These are phyloP conservation scores for Embidobia sp. DNA, from an alignment of 2,888 invertebrate genomes.

Conservation along the genomic window DNA sequence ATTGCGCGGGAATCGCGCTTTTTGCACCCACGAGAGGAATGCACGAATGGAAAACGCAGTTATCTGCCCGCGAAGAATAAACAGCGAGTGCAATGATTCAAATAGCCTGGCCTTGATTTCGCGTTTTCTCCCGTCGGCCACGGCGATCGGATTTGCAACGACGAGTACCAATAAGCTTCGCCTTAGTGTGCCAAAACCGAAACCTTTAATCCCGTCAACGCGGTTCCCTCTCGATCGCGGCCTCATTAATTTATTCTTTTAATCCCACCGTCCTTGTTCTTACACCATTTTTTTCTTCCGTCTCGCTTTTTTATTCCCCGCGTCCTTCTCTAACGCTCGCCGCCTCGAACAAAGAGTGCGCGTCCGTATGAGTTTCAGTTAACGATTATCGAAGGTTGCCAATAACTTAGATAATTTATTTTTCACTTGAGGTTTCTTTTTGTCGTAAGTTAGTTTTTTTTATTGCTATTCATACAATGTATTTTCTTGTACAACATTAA, in stretches of 20 bases:
- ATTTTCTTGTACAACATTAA: too few relatives aligned
- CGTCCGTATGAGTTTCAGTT: too few relatives aligned
- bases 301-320: neutral
- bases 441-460: too few relatives aligned
- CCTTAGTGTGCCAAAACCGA: too few relatives aligned
- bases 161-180: too few relatives aligned
- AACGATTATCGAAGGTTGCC: too few relatives aligned
- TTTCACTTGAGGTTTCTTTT: too few relatives aligned
- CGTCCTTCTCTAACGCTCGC: neutral
- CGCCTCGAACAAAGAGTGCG: neutral
- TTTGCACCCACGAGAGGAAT: conserved; percentile 26
- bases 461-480: too few relatives aligned
- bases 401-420: too few relatives aligned
- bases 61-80: conserved; percentile 53
- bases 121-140: conserved; percentile 59
- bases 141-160: too few relatives aligned
- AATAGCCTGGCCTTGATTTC: conserved; percentile 57
- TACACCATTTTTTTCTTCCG: neutral
- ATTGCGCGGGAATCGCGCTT: conserved; percentile 47
- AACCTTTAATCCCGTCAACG: neutral
- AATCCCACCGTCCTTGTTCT: neutral
- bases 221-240: too few relatives aligned
- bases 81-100: conserved; percentile 63
- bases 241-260: conserved; percentile 4
- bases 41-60: conserved; percentile 53